phyloP scores from a whole-genome alignment of 2,888 invertebrate species.

The Rapana venosa region DNA sequence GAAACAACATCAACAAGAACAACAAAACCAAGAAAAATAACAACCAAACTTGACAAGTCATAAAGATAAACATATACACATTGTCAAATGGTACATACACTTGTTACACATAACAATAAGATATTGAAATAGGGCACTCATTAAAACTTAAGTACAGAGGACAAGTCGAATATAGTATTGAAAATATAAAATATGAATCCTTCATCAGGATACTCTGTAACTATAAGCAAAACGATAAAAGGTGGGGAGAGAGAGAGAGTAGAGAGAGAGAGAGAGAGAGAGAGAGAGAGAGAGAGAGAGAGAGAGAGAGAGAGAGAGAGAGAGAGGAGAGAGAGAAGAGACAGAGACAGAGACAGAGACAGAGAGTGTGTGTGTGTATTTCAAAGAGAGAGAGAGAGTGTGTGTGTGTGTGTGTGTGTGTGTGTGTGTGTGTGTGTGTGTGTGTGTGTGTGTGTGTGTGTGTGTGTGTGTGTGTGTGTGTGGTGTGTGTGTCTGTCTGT shows the following conservation, averaged over 20 bases:
- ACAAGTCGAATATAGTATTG: neutral
- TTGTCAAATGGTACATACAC: too few species aligned
- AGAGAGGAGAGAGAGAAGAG: neutral
- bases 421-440: neutral
- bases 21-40: too few species aligned
- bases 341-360: neutral
- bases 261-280: neutral
- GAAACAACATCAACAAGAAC: too few species aligned
- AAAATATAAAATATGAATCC: neutral
- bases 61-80: too few species aligned
- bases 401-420: constrained; percentile 2
- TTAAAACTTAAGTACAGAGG: too few species aligned
- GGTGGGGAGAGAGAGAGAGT: neutral
- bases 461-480: constrained; percentile 24
- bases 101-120: too few species aligned
- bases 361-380: neutral
- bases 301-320: neutral
- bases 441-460: neutral
- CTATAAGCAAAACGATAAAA: neutral
- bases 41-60: too few species aligned
- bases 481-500: neutral
- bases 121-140: too few species aligned
- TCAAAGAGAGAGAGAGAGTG: neutral
- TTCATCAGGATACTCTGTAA: neutral
- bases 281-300: neutral